Percentiles rank a stretch among this genome's conserved stretches.
phyloP scores from a whole-genome alignment of 2,888 invertebrate genomes.

The Dendrolimus houi region DNA sequence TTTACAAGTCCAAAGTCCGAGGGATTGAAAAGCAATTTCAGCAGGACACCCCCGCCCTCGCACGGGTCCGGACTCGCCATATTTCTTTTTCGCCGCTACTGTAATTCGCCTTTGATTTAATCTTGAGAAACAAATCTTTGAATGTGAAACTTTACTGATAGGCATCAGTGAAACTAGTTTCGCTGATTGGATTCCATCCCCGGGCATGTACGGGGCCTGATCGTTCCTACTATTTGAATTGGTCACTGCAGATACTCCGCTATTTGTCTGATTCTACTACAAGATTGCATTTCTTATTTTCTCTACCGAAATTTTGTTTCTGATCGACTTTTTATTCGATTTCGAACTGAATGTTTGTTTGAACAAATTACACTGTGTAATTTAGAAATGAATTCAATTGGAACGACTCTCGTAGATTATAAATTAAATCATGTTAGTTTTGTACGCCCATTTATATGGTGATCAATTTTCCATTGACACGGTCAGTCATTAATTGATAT shows the following conservation, averaged over 20 bases:
- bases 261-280: constrained; percentile 65
- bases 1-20: constrained; percentile 79
- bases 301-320: constrained; percentile 36
- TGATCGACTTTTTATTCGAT: constrained; percentile 18
- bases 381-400: not conserved
- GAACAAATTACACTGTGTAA: not conserved
- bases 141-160: constrained; percentile 75
- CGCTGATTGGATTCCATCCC: constrained; percentile 70
- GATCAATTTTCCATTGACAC: not conserved
- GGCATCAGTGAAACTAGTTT: constrained; percentile 71
- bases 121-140: constrained; percentile 76
- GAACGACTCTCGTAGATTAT: not conserved
- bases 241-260: constrained; percentile 57
- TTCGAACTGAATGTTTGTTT: constrained; percentile 9
- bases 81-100: constrained; percentile 75
- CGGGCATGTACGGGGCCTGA: constrained; percentile 36
- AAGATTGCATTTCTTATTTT: constrained; percentile 69
- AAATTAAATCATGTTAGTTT: not conserved
- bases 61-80: constrained; percentile 68
- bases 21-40: constrained; percentile 79
- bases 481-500: not conserved
- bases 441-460: not conserved
- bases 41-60: constrained; percentile 72
- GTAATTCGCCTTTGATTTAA: constrained; percentile 77
- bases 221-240: constrained; percentile 58